Evolutionary conservation across 2,113 vertebrate species (phyloP).

Genomic region (Urocitellus parryii): DNA sequence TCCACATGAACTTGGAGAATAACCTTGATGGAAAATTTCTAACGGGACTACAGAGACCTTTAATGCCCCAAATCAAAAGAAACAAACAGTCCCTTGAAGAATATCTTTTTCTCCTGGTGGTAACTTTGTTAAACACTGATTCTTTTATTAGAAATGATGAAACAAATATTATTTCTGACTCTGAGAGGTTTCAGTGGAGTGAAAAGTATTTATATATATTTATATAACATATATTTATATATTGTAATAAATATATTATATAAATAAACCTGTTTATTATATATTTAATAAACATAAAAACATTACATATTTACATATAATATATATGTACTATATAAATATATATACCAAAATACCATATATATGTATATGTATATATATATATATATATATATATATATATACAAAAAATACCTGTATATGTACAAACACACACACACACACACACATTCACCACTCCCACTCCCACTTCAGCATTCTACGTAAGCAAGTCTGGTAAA

Average conservation of each 20-base stretch:
- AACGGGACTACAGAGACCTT: constrained; percentile 46
- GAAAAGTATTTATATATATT: neutral
- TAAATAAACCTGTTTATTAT: neutral
- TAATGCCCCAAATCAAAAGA: constrained; percentile 70
- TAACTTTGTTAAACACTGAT: constrained; percentile 59
- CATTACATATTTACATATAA: too few relatives aligned
- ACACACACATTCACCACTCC: neutral
- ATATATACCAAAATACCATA: too few relatives aligned
- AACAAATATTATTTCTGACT: constrained; percentile 60
- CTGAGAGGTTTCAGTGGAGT: neutral
- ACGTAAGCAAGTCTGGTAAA: neutral
- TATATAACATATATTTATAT: neutral
- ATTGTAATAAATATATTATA: too few relatives aligned
- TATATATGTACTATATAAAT: too few relatives aligned
- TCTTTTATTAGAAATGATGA: constrained; percentile 55
- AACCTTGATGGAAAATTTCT: constrained; percentile 73
- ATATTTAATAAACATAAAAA: neutral
- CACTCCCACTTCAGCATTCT: neutral
- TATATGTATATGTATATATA: too few relatives aligned
- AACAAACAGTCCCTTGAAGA: constrained; percentile 58
- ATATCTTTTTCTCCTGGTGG: constrained; percentile 43
- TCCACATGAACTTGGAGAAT: constrained; percentile 58
- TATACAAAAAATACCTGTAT: too few relatives aligned
- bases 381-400: too few relatives aligned
- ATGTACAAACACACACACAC: too few relatives aligned